A percentile compares a stretch with the other conserved stretches of the same genome.
Conservation (phyloP, 2,113 vertebrate species). For the Mormyrus lacerda region DNA sequence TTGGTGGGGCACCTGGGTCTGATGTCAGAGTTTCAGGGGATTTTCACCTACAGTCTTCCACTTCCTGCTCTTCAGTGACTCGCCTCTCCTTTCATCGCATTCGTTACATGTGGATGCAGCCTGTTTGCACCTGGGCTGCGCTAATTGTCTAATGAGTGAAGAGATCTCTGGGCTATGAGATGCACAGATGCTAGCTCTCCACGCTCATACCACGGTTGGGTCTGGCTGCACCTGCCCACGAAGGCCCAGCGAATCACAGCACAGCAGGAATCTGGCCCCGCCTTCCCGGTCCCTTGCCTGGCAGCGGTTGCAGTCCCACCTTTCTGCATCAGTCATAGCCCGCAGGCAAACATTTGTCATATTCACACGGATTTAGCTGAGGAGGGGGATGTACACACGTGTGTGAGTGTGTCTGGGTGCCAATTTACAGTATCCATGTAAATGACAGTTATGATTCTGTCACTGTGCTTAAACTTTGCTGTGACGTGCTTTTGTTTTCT, state of each 20-base stretch:
- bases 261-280: conserved; percentile 54
- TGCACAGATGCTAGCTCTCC: not conserved
- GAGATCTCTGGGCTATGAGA: not conserved
- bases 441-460: conserved; percentile 25
- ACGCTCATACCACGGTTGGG: not conserved
- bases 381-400: not conserved
- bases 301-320: conserved; percentile 53
- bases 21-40: not conserved
- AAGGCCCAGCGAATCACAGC: conserved; percentile 41
- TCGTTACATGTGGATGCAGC: not conserved
- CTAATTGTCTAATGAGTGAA: not conserved
- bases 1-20: not conserved
- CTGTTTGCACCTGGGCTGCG: not conserved
- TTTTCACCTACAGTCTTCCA: not conserved
- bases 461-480: not conserved
- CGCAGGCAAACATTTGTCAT: conserved; percentile 79
- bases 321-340: conserved; percentile 75
- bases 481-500: not conserved
- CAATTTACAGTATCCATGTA: not conserved
- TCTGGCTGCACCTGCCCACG: conserved; percentile 36
- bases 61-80: not conserved
- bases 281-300: conserved; percentile 73
- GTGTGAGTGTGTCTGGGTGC: not conserved
- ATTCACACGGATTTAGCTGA: conserved; percentile 38
- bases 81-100: not conserved